These are phyloP conservation scores for Delichon dasypus DNA, from an alignment of 2,797 vertebrate species.

Conservation along the genomic window DNA sequence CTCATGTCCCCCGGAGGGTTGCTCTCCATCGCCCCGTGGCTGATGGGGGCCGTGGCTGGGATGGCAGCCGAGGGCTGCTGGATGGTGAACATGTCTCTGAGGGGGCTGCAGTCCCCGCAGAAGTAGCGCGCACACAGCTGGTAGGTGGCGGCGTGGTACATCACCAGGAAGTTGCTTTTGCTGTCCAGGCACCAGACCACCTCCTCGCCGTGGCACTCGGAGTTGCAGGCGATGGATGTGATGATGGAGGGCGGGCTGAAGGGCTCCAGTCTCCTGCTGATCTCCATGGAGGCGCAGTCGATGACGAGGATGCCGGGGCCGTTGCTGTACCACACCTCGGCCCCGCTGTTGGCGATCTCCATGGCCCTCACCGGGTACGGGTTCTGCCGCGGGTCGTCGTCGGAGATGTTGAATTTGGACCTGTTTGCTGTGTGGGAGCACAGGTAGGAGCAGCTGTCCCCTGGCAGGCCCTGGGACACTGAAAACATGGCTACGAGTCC, in stretches of 20 bases:
- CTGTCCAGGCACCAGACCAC: slow-evolving; percentile 90
- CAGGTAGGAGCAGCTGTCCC: slow-evolving; percentile 85
- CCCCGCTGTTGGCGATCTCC: slow-evolving; percentile 81
- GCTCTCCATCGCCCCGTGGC: background rate
- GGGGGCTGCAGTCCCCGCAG: slow-evolving; percentile 87
- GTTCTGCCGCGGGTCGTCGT: slow-evolving; percentile 88
- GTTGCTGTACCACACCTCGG: slow-evolving; percentile 93
- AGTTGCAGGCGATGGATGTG: slow-evolving; percentile 80
- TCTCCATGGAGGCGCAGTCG: slow-evolving; percentile 78
- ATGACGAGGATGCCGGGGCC: slow-evolving; percentile 90
- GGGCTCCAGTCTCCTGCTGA: slow-evolving; percentile 85
- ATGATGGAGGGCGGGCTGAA: slow-evolving; percentile 81
- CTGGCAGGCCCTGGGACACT: slow-evolving; percentile 80
- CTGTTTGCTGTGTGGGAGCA: slow-evolving; percentile 93
- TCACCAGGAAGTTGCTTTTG: slow-evolving; percentile 84
- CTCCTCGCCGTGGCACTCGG: slow-evolving; percentile 86
- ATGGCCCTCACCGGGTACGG: slow-evolving; percentile 87
- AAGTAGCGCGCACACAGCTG: slow-evolving; percentile 91
- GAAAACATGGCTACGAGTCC: slow-evolving; percentile 87
- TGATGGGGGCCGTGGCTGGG: background rate
- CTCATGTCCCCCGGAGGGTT: slow-evolving; percentile 65
- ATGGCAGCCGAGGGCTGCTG: slow-evolving; percentile 53
- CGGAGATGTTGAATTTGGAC: slow-evolving; percentile 82
- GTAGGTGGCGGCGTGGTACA: slow-evolving; percentile 86
- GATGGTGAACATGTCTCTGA: slow-evolving; percentile 86